Evolutionary conservation across 2,888 invertebrate species (phyloP).

Genomic region (Argyresthia goedartella): DNA sequence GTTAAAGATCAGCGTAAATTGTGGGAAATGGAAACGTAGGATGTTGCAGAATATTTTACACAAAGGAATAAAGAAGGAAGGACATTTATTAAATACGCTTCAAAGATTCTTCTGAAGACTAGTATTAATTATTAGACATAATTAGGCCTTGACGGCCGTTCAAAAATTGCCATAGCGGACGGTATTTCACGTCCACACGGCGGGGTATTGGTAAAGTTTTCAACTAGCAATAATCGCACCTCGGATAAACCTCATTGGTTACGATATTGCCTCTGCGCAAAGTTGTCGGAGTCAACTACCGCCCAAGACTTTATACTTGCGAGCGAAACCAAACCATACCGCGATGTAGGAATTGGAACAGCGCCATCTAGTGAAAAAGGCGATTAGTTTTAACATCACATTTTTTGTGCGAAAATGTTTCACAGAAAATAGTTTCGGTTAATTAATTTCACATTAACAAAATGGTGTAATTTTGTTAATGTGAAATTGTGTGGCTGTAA

Average conservation of each 20-base stretch:
- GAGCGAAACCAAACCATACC: constrained; percentile 23
- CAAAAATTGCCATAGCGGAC: constrained; percentile 64
- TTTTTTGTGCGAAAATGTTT: too few species aligned
- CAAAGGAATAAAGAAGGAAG: too few species aligned
- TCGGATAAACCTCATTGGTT: constrained; percentile 88
- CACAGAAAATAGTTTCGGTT: too few species aligned
- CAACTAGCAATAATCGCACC: constrained; percentile 93
- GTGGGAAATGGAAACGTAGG: too few species aligned
- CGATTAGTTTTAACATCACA: too few species aligned
- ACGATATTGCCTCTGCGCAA: constrained; percentile 93
- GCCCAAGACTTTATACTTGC: not conserved
- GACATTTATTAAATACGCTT: too few species aligned
- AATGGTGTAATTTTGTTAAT: too few species aligned
- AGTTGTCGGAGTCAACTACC: constrained; percentile 55
- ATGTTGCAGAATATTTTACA: too few species aligned
- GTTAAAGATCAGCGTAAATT: not conserved
- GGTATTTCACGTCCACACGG: constrained; percentile 63
- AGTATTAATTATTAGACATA: too few species aligned
- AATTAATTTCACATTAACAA: too few species aligned
- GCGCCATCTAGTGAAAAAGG: constrained; percentile 23
- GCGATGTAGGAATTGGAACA: constrained; percentile 21
- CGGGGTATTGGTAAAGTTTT: constrained; percentile 81
- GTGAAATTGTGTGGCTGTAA: too few species aligned
- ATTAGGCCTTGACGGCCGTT: constrained; percentile 38
- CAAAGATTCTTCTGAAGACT: too few species aligned